A percentile compares a stretch with the other conserved stretches of the same genome.
Evolutionary conservation across 2,797 vertebrate genomes (phyloP).

Genomic region (Hirundo rustica): DNA sequence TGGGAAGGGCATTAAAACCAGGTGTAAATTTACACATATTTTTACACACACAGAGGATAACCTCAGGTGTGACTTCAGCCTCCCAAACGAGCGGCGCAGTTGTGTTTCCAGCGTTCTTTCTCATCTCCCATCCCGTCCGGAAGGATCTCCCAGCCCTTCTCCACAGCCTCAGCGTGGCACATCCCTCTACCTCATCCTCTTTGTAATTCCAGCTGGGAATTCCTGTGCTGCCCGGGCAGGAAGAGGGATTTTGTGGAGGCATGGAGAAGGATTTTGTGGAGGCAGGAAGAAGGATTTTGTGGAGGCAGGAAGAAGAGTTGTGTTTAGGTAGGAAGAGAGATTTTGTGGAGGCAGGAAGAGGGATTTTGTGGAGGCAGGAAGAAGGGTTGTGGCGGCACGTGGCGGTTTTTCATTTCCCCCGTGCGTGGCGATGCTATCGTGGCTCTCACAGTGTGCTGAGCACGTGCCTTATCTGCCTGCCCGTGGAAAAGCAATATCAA

Average conservation of each 20-base stretch:
- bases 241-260: background rate
- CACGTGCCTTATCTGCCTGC: conserved; percentile 49
- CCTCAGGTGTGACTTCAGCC: background rate
- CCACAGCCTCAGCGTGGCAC: background rate
- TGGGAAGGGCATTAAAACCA: background rate
- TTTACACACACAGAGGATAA: too few relatives aligned
- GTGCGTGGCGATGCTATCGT: background rate
- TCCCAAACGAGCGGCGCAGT: accelerated
- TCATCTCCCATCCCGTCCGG: background rate
- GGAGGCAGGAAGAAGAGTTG: background rate
- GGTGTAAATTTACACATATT: too few relatives aligned
- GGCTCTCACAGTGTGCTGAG: background rate
- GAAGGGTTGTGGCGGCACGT: background rate
- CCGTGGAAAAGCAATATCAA: conserved; percentile 29
- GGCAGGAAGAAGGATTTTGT: background rate
- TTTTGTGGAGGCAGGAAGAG: background rate
- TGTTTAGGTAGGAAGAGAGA: too few relatives aligned
- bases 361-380: background rate
- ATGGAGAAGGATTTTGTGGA: background rate
- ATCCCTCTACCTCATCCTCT: background rate
- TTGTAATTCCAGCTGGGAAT: background rate
- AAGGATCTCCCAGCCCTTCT: background rate
- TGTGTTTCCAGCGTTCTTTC: too few relatives aligned
- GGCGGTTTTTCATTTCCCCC: conserved; percentile 17
- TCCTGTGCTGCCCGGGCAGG: background rate